Evolutionary conservation across 2,113 vertebrate genomes (phyloP), one percentile per base, ranked within the genome.

Genomic region (Ceyx margarethae): DNA sequence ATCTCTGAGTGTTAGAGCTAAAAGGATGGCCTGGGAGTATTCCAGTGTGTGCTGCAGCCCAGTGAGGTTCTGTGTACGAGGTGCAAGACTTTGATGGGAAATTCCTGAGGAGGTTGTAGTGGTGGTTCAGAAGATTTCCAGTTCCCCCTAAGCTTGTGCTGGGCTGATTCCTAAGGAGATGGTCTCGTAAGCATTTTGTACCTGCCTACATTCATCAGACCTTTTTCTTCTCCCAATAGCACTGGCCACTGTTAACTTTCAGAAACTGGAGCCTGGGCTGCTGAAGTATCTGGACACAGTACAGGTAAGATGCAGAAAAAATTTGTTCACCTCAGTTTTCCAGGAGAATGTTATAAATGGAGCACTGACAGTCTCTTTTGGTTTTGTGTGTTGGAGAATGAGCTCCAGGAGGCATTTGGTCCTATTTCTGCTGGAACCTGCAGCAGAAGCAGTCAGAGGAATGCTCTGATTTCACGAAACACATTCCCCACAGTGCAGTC

Each of bases 181-280:
- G 26, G 4, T 64, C 12, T 23, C 40, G 6, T 7, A 7, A 25
- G 19, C 15, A 12, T 53, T 87, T 53, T 71, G 60, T 43, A 12
- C 1, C 1, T 43, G 15, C 64, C 37, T 65, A 5, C 56, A 58
- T 76, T 23, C 76, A 66, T 28, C 15, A 33, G 56, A 19, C 1
- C 73, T 66, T 48, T 84, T 82, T 74, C 57, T 48, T 66, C 57
- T 58, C 67, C 66, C 71, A 42, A 53, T 40, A 98, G 98, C 97
- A 29, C 88, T 99, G 97, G 97, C 98, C 87, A 98, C 99, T 76
- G 84, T 99, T 62, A 99, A 99, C 95, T 97, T 99, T 28, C 98
- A 99, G 97, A 99, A 98, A 67, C 83, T 98, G 46, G 98, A 98
- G 60, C 93, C 96, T 13, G 97, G 95, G 78, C 87, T 98, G 35